These are phyloP conservation scores for Diplosoma virens DNA, from an alignment of 23 tunicate genomes.

Conservation along the genomic window DNA sequence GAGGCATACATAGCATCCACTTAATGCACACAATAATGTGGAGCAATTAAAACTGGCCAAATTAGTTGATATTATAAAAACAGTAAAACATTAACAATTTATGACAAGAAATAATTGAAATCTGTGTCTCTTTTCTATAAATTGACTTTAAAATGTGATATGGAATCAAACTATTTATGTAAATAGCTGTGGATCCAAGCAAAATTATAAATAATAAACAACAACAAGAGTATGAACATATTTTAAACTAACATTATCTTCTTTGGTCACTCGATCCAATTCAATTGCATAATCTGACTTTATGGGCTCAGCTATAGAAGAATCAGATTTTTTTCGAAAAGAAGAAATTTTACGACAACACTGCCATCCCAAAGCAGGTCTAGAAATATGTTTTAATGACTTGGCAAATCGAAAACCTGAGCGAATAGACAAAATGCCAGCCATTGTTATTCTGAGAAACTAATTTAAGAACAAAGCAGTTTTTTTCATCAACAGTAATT, in stretches of 20 bases:
- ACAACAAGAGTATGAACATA: neutral
- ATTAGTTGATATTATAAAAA: neutral
- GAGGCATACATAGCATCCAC: too few species aligned
- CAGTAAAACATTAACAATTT: neutral
- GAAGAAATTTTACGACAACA: neutral
- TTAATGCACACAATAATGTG: neutral
- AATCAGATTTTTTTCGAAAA: conserved; percentile 19
- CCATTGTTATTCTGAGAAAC: too few species aligned
- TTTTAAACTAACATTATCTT: conserved; percentile 22
- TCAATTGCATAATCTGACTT: conserved; percentile 56
- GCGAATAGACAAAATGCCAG: conserved; percentile 18
- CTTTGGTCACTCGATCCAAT: conserved; percentile 20
- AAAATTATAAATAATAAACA: neutral
- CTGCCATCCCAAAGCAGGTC: too few species aligned
- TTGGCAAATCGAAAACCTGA: too few species aligned
- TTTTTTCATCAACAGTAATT: too few species aligned
- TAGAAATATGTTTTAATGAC: too few species aligned
- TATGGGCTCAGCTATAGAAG: conserved; percentile 4
- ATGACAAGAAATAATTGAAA: too few species aligned
- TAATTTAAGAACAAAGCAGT: too few species aligned
- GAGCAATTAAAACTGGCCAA: neutral
- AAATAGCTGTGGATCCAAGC: neutral
- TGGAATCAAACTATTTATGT: neutral
- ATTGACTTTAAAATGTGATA: neutral
- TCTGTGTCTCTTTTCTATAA: too few species aligned